These are phyloP conservation scores for Laothoe populi DNA, from an alignment of 2,888 invertebrate species.

Conservation along the genomic window DNA sequence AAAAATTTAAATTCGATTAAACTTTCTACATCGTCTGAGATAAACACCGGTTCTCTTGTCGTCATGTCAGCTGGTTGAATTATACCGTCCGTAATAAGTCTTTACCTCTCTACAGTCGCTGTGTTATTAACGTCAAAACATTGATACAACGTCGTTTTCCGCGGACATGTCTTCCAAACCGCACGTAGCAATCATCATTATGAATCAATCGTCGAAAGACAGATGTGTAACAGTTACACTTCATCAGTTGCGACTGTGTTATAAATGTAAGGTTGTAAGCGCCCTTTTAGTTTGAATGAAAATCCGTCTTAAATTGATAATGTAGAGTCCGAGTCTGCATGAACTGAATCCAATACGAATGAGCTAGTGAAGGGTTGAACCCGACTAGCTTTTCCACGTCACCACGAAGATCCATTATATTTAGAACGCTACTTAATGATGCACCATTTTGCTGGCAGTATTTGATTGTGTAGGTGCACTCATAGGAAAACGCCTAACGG, in stretches of 20 bases:
- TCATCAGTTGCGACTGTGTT: constrained; percentile 67
- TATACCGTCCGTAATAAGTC: constrained; percentile 67
- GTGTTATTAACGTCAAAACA: constrained; percentile 72
- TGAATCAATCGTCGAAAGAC: constrained; percentile 44
- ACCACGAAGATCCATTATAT: constrained; percentile 72
- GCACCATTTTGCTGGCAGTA: constrained; percentile 80
- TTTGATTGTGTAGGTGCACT: constrained; percentile 79
- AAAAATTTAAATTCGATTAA: constrained; percentile 42
- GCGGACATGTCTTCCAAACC: constrained; percentile 64
- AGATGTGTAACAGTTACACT: constrained; percentile 77
- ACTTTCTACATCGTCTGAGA: constrained; percentile 38
- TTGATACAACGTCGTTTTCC: constrained; percentile 66
- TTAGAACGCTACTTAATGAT: constrained; percentile 82
- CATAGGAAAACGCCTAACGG: constrained; percentile 81
- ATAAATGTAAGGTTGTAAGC: constrained; percentile 35
- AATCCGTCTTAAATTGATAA: constrained; percentile 33
- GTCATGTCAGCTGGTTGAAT: constrained; percentile 57
- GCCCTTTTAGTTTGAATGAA: constrained; percentile 29
- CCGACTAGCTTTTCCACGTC: constrained; percentile 61
- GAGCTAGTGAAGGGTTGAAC: constrained; percentile 63
- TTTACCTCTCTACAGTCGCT: constrained; percentile 58
- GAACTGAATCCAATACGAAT: constrained; percentile 43
- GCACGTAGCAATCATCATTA: constrained; percentile 61
- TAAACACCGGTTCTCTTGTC: constrained; percentile 45
- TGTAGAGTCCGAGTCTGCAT: constrained; percentile 41